These are phyloP conservation scores for Drosophila villosipedis DNA, from an alignment of 2,888 invertebrate species.

Conservation along the genomic window DNA sequence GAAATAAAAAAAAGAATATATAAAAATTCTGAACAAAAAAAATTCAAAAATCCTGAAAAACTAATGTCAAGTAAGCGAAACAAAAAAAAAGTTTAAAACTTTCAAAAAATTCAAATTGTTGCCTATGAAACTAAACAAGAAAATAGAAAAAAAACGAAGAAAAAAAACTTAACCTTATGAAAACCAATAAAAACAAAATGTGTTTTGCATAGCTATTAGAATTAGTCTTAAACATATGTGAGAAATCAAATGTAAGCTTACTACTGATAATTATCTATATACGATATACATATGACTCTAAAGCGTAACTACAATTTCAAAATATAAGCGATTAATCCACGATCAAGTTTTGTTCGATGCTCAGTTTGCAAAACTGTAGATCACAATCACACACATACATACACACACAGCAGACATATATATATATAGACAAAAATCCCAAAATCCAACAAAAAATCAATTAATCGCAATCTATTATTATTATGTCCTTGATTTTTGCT, in stretches of 20 bases:
- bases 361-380: constrained; percentile 65
- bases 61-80: constrained; percentile 33
- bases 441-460: constrained; percentile 21
- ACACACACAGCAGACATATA: constrained; percentile 1
- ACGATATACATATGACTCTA: constrained; percentile 66
- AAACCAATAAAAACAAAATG: constrained; percentile 64
- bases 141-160: constrained; percentile 23
- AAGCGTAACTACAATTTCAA: constrained; percentile 51
- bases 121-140: constrained; percentile 44
- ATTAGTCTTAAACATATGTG: constrained; percentile 68
- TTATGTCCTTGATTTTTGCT: constrained; percentile 49
- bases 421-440: constrained; percentile 12
- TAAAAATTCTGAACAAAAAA: constrained; percentile 23
- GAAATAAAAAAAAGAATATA: constrained; percentile 53
- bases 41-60: constrained; percentile 35
- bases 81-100: constrained; percentile 68
- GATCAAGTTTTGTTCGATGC: constrained; percentile 43
- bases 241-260: constrained; percentile 78
- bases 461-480: constrained; percentile 44
- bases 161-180: constrained; percentile 13
- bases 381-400: constrained; percentile 10
- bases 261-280: constrained; percentile 75
- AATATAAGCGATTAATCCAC: constrained; percentile 28
- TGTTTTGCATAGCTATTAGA: constrained; percentile 76
- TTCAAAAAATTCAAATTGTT: constrained; percentile 54